Evolutionary conservation across 2,888 invertebrate genomes (phyloP), one percentile per base, ranked within the genome.

Genomic region (Meliscaeva auricollis): DNA sequence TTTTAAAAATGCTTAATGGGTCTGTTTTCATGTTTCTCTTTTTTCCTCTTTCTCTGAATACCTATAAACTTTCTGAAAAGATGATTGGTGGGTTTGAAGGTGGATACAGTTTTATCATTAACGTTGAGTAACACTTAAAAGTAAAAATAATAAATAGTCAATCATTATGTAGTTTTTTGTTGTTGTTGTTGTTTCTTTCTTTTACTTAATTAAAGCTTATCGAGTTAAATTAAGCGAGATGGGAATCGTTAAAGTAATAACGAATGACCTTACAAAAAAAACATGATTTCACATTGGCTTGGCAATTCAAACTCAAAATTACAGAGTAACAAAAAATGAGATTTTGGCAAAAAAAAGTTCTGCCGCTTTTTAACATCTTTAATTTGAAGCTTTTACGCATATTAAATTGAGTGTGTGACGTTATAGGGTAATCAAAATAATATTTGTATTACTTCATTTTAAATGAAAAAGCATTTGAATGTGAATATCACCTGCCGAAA

Each of bases 1-100:
- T 68, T 77, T 26, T 35, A 38, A 50, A 44, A 66, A 72, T 77
- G 58, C 50, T 78, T 78, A 73, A 74, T 79, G 69, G 73, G 64
- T 58, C 64, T 70, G 54, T 54, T 73, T 82, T 66, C 20, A 38
- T 58, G 58, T 58, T 50, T 66, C 15, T 35, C 22, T 62, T 44
- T 50, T 35, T 35, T 30, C 0, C 13, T 48, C n/a, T 66, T 66
- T 50, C 50, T 35, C 35, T 50, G 35, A 35, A 60, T 46, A 58
- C 11, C 3, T 38, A 38, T 15, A 15, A 30, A 30, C 22, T 50
- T 50, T 64, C 48, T 32, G 30, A 32, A 66, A 20, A 66, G 48
- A 48, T 48, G 20, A 30, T 35, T 58, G 58, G 13, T 58, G 13
- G 38, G 20, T 66, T 50, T 66, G 50, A 50, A 73, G 48, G 66